Evolutionary conservation across 2,888 invertebrate species (phyloP), one percentile per base, ranked within the genome.

Genomic region (Erebia aethiops): DNA sequence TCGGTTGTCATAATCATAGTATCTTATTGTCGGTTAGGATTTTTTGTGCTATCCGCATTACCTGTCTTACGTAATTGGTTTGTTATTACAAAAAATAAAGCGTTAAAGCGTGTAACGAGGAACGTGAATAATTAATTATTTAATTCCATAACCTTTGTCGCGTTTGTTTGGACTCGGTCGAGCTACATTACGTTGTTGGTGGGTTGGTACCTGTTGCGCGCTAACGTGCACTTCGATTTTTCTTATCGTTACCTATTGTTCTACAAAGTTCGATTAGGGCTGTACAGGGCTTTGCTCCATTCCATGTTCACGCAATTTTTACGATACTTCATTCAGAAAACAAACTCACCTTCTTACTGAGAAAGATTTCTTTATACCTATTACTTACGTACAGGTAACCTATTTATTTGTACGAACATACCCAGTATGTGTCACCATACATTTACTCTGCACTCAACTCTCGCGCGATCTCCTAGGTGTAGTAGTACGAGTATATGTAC

Each of bases 101-200:
- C 85, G 86, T 88, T 79, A 80, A 77, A 57, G 26, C 79, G 77
- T 81, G 76, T 81, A 77, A 81, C 80, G 82, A 80, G 76, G 80
- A 76, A 75, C 61, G 70, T 72, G 77, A 75, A 78, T 78, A 77
- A 77, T 1, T 35, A 35, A 82, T 90, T 90, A 89, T 82, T 84
- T 90, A 90, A 90, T 87, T 81, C 82, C 79, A 84, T 66, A 89
- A 88, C 88, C 87, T 90, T 90, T 84, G 84, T 87, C 81, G 87
- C 87, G 89, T 89, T 90, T 88, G 84, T 84, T 84, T 82, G 85
- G 86, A 84, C 84, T 87, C 86, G 71, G 71, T 35, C 56, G 13
- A 16, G 67, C 11, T 51, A 67, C 60, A 26, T 60, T 49, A 51
- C 60, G 67, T 51, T 57, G 62, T 76, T 60, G 41, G 43, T 43